phyloP scores from a whole-genome alignment of 2,888 invertebrate species.

The Tetropium fuscum region DNA sequence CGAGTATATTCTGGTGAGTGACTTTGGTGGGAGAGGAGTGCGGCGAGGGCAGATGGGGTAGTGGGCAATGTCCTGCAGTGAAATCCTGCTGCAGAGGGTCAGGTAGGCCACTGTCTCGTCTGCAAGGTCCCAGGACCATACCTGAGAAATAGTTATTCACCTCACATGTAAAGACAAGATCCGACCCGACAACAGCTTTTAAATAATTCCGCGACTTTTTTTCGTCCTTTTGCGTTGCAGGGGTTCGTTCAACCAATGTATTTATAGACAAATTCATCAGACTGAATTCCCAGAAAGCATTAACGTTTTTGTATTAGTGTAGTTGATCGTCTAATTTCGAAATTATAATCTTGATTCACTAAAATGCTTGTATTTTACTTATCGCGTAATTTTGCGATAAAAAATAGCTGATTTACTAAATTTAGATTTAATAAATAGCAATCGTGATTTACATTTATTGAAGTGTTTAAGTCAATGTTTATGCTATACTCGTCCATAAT shows the following conservation, averaged over 20 bases:
- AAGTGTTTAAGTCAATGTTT: too few relatives aligned
- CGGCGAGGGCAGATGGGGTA: slow-evolving; percentile 33
- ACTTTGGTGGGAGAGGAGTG: slow-evolving; percentile 35
- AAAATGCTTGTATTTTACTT: too few relatives aligned
- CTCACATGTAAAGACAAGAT: slow-evolving; percentile 33
- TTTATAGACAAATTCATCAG: too few relatives aligned
- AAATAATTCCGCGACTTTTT: slow-evolving; percentile 6
- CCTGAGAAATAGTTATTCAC: slow-evolving; percentile 43
- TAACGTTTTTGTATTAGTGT: too few relatives aligned
- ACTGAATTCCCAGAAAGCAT: too few relatives aligned
- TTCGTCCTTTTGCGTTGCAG: neutral
- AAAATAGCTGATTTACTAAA: too few relatives aligned
- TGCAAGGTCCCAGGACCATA: slow-evolving; percentile 49
- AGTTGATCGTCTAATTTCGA: too few relatives aligned
- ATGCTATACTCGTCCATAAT: slow-evolving; percentile 21
- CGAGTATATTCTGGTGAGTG: too few relatives aligned
- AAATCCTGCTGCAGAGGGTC: slow-evolving; percentile 37
- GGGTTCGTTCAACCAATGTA: slow-evolving; percentile 17
- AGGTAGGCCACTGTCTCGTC: slow-evolving; percentile 51
- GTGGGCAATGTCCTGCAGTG: slow-evolving; percentile 46
- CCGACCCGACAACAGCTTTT: slow-evolving; percentile 22
- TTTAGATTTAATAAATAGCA: too few relatives aligned
- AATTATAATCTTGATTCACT: too few relatives aligned
- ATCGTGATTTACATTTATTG: too few relatives aligned
- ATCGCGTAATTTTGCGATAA: neutral